A percentile compares a stretch with the other conserved stretches of the same genome.
These are phyloP conservation scores for Rhinoraja longicauda DNA, from an alignment of 2,797 vertebrate genomes.

Conservation along the genomic window DNA sequence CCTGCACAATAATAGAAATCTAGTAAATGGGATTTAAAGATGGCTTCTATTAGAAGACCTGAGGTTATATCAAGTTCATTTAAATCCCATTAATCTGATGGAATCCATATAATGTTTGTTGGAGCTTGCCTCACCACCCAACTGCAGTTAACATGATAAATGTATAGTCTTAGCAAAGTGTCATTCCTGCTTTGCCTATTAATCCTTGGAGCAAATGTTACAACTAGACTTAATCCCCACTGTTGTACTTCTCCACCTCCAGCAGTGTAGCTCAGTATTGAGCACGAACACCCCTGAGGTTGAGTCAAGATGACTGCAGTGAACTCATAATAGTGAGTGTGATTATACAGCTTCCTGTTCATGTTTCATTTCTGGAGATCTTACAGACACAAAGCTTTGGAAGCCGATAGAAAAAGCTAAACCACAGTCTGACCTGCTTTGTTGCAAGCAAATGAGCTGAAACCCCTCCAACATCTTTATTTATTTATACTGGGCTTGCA, in stretches of 20 bases:
- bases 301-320: neutral
- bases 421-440: neutral
- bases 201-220: slow-evolving; percentile 6
- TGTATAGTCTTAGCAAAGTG: neutral
- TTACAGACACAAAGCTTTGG: neutral
- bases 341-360: neutral
- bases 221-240: neutral
- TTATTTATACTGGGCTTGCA: no score
- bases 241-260: neutral
- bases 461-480: neutral
- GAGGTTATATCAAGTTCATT: neutral
- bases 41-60: neutral
- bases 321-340: neutral
- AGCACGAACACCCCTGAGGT: neutral
- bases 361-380: neutral
- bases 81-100: slow-evolving; percentile 20
- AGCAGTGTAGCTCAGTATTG: neutral
- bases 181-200: neutral
- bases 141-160: neutral
- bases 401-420: neutral
- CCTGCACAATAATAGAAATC: slow-evolving; percentile 18
- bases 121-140: neutral
- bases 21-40: neutral
- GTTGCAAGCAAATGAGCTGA: neutral
- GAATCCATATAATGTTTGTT: neutral